These are phyloP conservation scores for Thereva unica DNA, from an alignment of 2,888 invertebrate species.

Conservation along the genomic window DNA sequence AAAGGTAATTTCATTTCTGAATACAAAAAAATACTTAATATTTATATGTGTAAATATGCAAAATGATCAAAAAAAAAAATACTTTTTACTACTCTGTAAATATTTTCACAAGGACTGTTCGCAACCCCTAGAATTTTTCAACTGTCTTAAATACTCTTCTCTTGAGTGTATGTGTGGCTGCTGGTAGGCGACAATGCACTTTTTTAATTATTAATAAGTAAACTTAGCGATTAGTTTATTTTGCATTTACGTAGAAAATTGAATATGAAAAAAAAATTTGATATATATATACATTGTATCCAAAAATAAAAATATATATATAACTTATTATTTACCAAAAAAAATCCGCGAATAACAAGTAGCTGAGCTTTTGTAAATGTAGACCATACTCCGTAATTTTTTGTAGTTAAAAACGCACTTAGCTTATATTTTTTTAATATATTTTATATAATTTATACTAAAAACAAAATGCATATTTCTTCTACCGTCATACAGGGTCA, in stretches of 20 bases:
- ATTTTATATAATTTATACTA: background rate
- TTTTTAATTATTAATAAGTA: slow-evolving; percentile 3
- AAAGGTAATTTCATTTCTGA: background rate
- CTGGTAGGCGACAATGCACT: slow-evolving; percentile 50
- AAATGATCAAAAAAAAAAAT: slow-evolving; percentile 9
- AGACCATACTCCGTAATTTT: slow-evolving; percentile 9
- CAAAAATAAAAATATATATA: too few species aligned
- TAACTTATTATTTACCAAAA: too few species aligned
- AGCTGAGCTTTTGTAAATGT: slow-evolving; percentile 21
- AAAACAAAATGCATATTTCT: background rate
- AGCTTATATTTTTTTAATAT: background rate
- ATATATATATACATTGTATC: background rate
- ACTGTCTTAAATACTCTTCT: slow-evolving; percentile 24
- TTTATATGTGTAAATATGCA: slow-evolving; percentile 5
- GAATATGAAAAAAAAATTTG: background rate
- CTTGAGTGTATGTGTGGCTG: slow-evolving; percentile 50
- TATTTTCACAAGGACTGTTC: slow-evolving; percentile 16
- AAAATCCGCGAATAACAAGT: background rate
- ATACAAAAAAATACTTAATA: slow-evolving; percentile 8
- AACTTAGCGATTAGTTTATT: slow-evolving; percentile 7
- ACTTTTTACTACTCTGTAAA: background rate
- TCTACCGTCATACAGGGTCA: slow-evolving; percentile 62
- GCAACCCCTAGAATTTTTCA: slow-evolving; percentile 23
- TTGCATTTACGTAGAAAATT: slow-evolving; percentile 28
- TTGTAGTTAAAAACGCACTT: background rate